phyloP scores from a whole-genome alignment of 64 coral and sea anemone genomes.

The Montipora sp. region DNA sequence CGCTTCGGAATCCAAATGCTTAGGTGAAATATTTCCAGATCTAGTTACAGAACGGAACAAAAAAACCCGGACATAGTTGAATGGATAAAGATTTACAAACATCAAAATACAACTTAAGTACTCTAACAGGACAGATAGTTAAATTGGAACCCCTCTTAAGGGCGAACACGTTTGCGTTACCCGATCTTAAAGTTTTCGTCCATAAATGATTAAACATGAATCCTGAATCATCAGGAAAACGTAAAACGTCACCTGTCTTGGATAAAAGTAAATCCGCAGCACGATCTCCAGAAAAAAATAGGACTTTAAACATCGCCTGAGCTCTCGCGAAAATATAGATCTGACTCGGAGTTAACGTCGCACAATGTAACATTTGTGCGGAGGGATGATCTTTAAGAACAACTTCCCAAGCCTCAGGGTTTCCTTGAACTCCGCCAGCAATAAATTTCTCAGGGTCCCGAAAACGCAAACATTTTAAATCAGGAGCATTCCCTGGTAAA shows the following conservation, averaged over 20 bases:
- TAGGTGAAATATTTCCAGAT: not conserved
- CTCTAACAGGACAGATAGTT: slow-evolving; percentile 26
- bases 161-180: not conserved
- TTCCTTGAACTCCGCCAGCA: not conserved
- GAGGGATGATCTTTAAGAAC: too few species aligned
- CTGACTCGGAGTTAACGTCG: too few species aligned
- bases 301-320: too few species aligned
- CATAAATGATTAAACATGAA: not conserved
- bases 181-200: slow-evolving; percentile 30
- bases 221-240: too few species aligned
- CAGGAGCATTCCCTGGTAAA: not conserved
- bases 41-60: slow-evolving; percentile 17
- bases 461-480: not conserved
- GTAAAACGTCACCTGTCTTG: too few species aligned
- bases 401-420: not conserved
- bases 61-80: slow-evolving; percentile 29
- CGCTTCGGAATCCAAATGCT: not conserved
- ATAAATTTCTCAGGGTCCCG: not conserved
- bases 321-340: too few species aligned
- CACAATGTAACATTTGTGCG: too few species aligned
- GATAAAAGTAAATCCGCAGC: too few species aligned
- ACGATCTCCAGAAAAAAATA: too few species aligned
- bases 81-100: not conserved
- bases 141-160: slow-evolving; percentile 10
- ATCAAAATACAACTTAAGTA: slow-evolving; percentile 23